A percentile compares a stretch with the other conserved stretches of the same genome.
Conservation (phyloP, 2,888 invertebrate genomes). For the Watsonalla cultraria region DNA sequence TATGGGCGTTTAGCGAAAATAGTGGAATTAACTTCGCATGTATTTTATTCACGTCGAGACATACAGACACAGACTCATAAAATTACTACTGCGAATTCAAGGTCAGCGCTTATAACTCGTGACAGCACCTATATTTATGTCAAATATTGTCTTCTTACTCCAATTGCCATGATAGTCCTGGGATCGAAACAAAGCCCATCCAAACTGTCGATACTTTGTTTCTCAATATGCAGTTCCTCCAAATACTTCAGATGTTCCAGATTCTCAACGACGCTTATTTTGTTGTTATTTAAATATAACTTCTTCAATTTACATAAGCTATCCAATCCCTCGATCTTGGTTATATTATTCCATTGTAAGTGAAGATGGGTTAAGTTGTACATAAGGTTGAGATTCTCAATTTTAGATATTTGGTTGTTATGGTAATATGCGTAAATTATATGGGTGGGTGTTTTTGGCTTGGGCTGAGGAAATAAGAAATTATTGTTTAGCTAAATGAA, state of each 20-base stretch:
- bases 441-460: conserved; percentile 51
- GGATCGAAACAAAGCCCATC: conserved; percentile 84
- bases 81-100: too few relatives aligned
- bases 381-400: conserved; percentile 84
- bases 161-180: conserved; percentile 75
- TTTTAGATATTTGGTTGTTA: conserved; percentile 86
- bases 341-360: conserved; percentile 87
- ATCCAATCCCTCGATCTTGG: conserved; percentile 82
- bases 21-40: too few relatives aligned
- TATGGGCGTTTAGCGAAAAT: too few relatives aligned
- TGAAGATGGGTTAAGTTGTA: conserved; percentile 83
- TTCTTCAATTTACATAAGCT: conserved; percentile 83
- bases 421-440: conserved; percentile 86
- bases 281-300: conserved; percentile 85
- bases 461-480: conserved; percentile 36
- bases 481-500: neutral
- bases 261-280: conserved; percentile 84
- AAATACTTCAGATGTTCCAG: conserved; percentile 79
- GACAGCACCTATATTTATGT: neutral
- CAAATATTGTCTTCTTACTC: conserved; percentile 59
- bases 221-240: conserved; percentile 83
- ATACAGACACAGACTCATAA: too few relatives aligned
- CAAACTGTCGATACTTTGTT: conserved; percentile 76
- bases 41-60: too few relatives aligned
- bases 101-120: too few relatives aligned